Conservation (phyloP, 2,888 invertebrate genomes). For the Epistrophe eligans region DNA sequence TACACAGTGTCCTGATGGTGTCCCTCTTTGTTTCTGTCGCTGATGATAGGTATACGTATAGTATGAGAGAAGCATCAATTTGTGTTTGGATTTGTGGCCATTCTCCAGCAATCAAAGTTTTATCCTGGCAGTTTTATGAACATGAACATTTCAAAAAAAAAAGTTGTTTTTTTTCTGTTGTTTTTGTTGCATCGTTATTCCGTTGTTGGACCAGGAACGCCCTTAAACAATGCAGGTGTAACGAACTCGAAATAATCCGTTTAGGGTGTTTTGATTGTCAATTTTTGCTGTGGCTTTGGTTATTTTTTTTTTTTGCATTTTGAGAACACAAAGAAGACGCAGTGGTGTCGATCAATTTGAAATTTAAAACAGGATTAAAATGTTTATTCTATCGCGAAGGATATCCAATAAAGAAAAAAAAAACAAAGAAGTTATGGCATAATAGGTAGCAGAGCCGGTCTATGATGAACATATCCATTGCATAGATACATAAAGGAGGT, state of each 20-base stretch:
- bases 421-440: slow-evolving; percentile 18
- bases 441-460: neutral
- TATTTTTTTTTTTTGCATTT: slow-evolving; percentile 20
- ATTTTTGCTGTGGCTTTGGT: slow-evolving; percentile 64
- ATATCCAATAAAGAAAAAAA: slow-evolving; percentile 62
- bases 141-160: slow-evolving; percentile 33
- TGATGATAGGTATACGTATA: neutral
- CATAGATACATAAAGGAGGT: neutral
- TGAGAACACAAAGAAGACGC: slow-evolving; percentile 36
- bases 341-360: slow-evolving; percentile 69
- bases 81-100: slow-evolving; percentile 75
- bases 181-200: slow-evolving; percentile 76
- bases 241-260: slow-evolving; percentile 83
- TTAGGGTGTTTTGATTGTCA: slow-evolving; percentile 75
- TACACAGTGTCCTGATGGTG: slow-evolving; percentile 64
- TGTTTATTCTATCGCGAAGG: slow-evolving; percentile 70
- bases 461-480: slow-evolving; percentile 24
- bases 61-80: slow-evolving; percentile 60
- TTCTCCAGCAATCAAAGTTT: slow-evolving; percentile 70
- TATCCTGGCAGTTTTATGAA: slow-evolving; percentile 60
- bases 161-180: slow-evolving; percentile 47
- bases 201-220: slow-evolving; percentile 61
- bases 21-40: slow-evolving; percentile 40
- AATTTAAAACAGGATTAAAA: slow-evolving; percentile 75
- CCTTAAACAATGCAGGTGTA: slow-evolving; percentile 78